phyloP scores from a whole-genome alignment of 2,113 vertebrate genomes.

The Typhlomys cinereus region DNA sequence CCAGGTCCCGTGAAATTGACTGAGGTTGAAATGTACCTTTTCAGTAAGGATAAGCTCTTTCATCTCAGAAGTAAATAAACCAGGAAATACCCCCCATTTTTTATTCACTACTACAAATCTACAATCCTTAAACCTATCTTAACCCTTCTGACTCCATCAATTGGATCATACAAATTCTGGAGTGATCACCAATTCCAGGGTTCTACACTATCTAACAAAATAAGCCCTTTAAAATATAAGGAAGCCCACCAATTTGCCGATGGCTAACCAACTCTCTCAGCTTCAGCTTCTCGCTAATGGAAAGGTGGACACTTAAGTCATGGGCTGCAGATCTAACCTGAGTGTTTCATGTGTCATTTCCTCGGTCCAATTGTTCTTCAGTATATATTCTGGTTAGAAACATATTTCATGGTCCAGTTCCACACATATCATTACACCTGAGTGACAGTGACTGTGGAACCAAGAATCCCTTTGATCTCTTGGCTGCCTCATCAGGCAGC shows the following conservation, averaged over 20 bases:
- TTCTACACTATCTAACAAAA: not conserved
- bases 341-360: not conserved
- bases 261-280: not conserved
- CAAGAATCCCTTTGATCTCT: not conserved
- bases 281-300: not conserved
- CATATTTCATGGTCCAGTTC: not conserved
- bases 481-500: not conserved
- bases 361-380: not conserved
- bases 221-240: not conserved
- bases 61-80: constrained; percentile 11
- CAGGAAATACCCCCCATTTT: not conserved
- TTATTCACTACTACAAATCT: not conserved
- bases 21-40: not conserved
- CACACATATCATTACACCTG: not conserved
- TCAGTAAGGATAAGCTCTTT: not conserved
- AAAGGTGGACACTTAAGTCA: not conserved
- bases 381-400: not conserved
- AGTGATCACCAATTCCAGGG: not conserved
- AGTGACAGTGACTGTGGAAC: not conserved
- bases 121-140: not conserved
- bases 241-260: not conserved
- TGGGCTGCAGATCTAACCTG: not conserved
- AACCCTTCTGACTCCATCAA: not conserved
- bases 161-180: not conserved
- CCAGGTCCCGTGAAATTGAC: not conserved